phyloP scores from a whole-genome alignment of 2,888 invertebrate species.

The Tetragonula carbonaria region DNA sequence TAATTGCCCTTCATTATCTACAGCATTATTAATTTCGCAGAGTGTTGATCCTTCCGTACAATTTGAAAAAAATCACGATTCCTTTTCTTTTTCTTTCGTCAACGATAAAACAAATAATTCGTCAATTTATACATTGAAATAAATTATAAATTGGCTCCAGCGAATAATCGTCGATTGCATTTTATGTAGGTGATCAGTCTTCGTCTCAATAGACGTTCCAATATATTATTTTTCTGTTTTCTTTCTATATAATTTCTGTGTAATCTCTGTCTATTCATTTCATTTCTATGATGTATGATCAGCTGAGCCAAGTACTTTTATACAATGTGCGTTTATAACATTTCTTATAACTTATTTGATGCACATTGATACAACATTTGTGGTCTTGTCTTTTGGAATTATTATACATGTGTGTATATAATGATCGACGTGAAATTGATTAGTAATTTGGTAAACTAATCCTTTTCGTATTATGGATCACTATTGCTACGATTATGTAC shows the following conservation, averaged over 20 bases:
- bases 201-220: conserved; percentile 42
- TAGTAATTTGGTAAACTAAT: conserved; percentile 7
- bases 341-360: neutral
- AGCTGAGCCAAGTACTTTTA: conserved; percentile 13
- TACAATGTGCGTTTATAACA: conserved; percentile 56
- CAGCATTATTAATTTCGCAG: conserved; percentile 8
- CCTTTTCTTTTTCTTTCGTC: too few species aligned
- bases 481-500: conserved; percentile 19
- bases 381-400: neutral
- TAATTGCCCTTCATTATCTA: conserved; percentile 34
- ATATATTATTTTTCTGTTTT: neutral
- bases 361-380: neutral
- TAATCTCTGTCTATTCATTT: conserved; percentile 23
- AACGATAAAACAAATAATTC: neutral
- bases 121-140: conserved; percentile 5
- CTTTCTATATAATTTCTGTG: neutral
- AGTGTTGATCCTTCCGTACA: neutral
- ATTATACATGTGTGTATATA: neutral
- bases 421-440: neutral
- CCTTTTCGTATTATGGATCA: neutral
- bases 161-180: conserved; percentile 29
- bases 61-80: neutral
- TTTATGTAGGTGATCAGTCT: conserved; percentile 57
- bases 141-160: conserved; percentile 11
- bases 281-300: conserved; percentile 10